phyloP scores from a whole-genome alignment of 2,113 vertebrate genomes.

The Lepus americanus region DNA sequence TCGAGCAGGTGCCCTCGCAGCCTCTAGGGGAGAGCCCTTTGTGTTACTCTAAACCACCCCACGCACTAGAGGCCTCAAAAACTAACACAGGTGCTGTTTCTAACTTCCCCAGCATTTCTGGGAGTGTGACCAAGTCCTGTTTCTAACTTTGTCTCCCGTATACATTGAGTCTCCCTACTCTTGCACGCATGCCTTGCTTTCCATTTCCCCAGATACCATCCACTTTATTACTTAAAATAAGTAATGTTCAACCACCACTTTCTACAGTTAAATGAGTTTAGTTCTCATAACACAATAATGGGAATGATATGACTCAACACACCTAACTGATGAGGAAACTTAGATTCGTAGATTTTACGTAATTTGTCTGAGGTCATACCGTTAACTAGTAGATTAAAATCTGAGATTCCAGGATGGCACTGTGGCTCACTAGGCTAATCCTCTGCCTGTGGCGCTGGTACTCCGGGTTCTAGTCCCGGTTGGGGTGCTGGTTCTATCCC shows the following conservation, averaged over 20 bases:
- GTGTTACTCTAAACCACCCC: neutral
- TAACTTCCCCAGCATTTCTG: neutral
- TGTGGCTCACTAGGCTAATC: no score
- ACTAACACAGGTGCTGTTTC: neutral
- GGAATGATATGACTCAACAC: neutral
- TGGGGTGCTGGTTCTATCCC: no score
- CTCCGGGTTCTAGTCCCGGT: no score
- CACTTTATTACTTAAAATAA: neutral
- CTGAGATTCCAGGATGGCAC: neutral
- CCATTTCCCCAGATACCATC: neutral
- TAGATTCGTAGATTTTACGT: neutral
- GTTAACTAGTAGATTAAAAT: neutral
- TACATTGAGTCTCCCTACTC: neutral
- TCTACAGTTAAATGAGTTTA: slow-evolving; percentile 5
- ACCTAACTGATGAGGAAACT: neutral
- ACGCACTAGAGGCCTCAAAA: neutral
- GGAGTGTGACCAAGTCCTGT: neutral
- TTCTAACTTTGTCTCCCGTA: neutral
- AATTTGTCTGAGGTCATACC: neutral
- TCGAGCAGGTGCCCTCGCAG: neutral
- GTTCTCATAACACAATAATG: neutral
- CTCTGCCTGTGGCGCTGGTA: no score
- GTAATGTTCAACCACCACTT: neutral
- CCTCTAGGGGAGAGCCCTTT: neutral
- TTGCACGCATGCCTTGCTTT: neutral